Evolutionary conservation across 2,113 vertebrate genomes (phyloP).

Genomic region (Piaya cayana): DNA sequence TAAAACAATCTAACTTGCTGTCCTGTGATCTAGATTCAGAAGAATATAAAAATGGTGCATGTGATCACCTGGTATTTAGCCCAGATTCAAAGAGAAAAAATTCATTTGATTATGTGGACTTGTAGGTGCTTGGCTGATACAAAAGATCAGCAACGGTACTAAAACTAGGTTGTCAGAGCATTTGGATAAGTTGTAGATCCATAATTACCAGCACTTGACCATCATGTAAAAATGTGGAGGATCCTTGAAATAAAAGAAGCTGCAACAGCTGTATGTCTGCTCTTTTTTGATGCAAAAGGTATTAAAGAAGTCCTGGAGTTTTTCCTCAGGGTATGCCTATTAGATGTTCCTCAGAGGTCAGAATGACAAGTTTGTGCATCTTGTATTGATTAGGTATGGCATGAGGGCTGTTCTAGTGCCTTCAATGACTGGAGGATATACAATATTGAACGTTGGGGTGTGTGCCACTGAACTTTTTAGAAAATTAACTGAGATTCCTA

Average conservation of each 20-base stretch:
- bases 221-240: neutral
- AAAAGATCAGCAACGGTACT: neutral
- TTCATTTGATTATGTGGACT: neutral
- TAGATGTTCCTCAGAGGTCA: neutral
- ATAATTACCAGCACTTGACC: neutral
- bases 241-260: neutral
- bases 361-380: neutral
- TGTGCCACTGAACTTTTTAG: neutral
- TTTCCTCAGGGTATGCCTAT: neutral
- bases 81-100: neutral
- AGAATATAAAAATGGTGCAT: neutral
- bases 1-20: neutral
- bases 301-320: neutral
- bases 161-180: neutral
- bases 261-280: neutral
- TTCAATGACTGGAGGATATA: rapidly evolving
- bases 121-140: neutral
- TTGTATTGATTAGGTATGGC: neutral
- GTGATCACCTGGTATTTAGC: rapidly evolving
- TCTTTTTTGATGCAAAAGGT: neutral
- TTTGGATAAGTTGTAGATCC: neutral
- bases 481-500: neutral
- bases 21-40: neutral
- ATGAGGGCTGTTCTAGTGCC: neutral
- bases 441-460: rapidly evolving